Evolutionary conservation across 2,113 vertebrate genomes (phyloP).

Genomic region (Megalops atlanticus): DNA sequence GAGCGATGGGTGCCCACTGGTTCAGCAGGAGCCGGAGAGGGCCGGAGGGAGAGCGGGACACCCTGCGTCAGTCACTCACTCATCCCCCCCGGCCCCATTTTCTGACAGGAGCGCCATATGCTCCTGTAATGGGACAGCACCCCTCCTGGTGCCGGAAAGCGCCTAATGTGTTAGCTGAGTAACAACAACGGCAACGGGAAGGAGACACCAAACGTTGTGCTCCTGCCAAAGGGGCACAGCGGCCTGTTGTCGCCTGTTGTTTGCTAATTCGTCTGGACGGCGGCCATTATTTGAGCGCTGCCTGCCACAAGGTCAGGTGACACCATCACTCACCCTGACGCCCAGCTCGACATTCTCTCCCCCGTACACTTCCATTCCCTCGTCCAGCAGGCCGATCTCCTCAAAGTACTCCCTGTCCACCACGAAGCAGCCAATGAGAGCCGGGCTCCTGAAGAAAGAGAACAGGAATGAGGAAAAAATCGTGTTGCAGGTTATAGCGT

Average conservation of each 20-base stretch:
- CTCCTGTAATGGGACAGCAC: not conserved
- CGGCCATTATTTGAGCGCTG: slow-evolving; percentile 55
- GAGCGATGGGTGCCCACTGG: not conserved
- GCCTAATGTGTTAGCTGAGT: not conserved
- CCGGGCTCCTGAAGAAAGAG: slow-evolving; percentile 79
- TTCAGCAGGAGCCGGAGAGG: not conserved
- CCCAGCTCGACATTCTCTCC: slow-evolving; percentile 97
- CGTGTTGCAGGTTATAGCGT: slow-evolving; percentile 5
- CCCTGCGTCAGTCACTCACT: not conserved
- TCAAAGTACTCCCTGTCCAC: slow-evolving; percentile 95
- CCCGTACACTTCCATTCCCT: slow-evolving; percentile 97
- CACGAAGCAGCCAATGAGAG: slow-evolving; percentile 98
- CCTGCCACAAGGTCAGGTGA: slow-evolving; percentile 24
- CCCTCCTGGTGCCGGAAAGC: not conserved
- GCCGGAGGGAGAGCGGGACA: not conserved
- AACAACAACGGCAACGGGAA: not conserved
- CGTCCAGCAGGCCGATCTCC: slow-evolving; percentile 94
- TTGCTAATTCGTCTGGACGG: slow-evolving; percentile 47
- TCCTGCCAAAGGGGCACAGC: not conserved
- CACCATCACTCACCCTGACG: slow-evolving; percentile 84
- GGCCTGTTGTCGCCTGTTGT: slow-evolving; percentile 46
- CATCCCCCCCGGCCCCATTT: too few relatives aligned
- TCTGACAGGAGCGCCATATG: slow-evolving; percentile 7
- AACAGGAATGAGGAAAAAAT: not conserved
- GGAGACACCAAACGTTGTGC: not conserved